Evolutionary conservation across 2,797 vertebrate genomes (phyloP).

Genomic region (Xyrichtys novacula): DNA sequence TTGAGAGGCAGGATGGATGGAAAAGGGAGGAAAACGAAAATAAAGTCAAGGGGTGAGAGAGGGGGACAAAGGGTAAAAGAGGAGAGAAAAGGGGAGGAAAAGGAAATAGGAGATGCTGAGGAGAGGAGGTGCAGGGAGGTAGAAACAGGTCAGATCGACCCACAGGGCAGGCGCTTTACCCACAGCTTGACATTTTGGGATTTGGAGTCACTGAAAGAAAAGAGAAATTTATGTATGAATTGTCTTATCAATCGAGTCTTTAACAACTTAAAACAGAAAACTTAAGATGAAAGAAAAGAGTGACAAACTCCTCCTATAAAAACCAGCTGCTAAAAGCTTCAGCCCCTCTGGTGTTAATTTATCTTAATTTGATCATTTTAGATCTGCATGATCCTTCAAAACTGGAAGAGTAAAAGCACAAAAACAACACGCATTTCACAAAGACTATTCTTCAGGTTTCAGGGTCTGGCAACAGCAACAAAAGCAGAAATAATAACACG

Average conservation of each 20-base stretch:
- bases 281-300: background rate
- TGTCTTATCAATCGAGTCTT: background rate
- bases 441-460: no score
- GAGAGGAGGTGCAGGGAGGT: slow-evolving; percentile 47
- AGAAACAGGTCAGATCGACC: slow-evolving; percentile 52
- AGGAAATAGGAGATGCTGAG: slow-evolving; percentile 35
- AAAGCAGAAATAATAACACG: no score
- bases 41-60: slow-evolving; percentile 3
- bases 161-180: slow-evolving; percentile 57
- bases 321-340: no score
- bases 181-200: slow-evolving; percentile 72
- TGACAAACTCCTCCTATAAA: no score
- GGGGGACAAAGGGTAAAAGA: background rate
- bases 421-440: no score
- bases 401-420: no score
- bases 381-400: no score
- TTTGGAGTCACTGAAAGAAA: slow-evolving; percentile 66
- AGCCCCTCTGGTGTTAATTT: no score
- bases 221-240: background rate
- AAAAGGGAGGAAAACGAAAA: background rate
- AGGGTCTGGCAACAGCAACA: no score
- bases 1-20: slow-evolving; percentile 16
- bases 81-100: background rate
- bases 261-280: background rate
- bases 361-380: no score